A percentile compares a stretch with the other conserved stretches of the same genome.
These are phyloP conservation scores for Electrona antarctica DNA, from an alignment of 2,113 vertebrate genomes.

Conservation along the genomic window DNA sequence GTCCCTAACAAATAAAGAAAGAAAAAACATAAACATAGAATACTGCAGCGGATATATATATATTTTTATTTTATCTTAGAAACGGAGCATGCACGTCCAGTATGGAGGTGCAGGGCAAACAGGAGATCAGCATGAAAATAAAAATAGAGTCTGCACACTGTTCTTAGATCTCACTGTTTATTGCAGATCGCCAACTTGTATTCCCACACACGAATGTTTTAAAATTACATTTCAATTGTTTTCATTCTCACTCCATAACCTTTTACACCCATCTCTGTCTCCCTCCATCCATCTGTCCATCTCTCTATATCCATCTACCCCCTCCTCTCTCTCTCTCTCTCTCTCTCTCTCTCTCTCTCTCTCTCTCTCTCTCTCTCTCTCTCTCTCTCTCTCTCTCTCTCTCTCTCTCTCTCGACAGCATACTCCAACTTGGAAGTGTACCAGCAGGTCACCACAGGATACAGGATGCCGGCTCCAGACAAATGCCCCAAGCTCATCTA, in stretches of 20 bases:
- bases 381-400: background rate
- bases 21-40: no score
- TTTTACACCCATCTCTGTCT: background rate
- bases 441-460: constrained; percentile 61
- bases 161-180: no score
- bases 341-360: background rate
- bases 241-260: background rate
- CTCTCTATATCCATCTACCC: background rate
- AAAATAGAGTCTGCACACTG: no score
- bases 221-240: background rate
- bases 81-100: no score
- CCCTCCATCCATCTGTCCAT: background rate
- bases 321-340: background rate
- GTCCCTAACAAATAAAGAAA: no score
- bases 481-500: constrained; percentile 70
- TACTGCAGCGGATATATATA: no score
- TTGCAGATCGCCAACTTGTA: no score
- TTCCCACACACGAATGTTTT: no score
- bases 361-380: background rate
- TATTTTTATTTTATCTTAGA: no score
- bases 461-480: constrained; percentile 73
- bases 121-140: no score
- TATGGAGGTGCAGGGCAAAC: no score
- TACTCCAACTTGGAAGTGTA: constrained; percentile 70
- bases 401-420: constrained; percentile 56